A percentile compares a stretch with the other conserved stretches of the same genome.
Evolutionary conservation across 2,797 vertebrate genomes (phyloP).

Genomic region (Pipistrellus pygmaeus): DNA sequence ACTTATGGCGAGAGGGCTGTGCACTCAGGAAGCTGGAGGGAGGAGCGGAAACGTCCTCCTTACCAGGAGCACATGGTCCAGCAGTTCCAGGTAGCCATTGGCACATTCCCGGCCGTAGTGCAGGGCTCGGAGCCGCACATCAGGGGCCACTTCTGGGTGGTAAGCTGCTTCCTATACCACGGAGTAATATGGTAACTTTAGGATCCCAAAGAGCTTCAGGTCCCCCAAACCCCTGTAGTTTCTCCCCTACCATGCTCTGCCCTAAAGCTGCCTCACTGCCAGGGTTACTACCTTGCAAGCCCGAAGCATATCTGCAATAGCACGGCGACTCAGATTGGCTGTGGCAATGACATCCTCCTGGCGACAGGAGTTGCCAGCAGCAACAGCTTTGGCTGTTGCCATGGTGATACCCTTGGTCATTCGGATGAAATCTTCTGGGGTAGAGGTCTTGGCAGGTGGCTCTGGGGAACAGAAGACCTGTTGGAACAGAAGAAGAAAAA

Average conservation of each 20-base stretch:
- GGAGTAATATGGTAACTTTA: background rate
- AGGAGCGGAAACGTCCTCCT: constrained; percentile 75
- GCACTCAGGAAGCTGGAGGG: background rate
- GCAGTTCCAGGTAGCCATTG: constrained; percentile 95
- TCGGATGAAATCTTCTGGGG: constrained; percentile 98
- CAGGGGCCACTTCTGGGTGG: constrained; percentile 94
- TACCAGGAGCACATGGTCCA: constrained; percentile 98
- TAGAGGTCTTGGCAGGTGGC: constrained; percentile 94
- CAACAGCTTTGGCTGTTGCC: constrained; percentile 99
- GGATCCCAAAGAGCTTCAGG: background rate
- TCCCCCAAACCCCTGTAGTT: accelerated
- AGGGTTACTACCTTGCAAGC: constrained; percentile 93
- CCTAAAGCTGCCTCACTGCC: background rate
- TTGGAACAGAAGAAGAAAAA: background rate
- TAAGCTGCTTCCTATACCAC: constrained; percentile 93
- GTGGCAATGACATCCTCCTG: constrained; percentile 98
- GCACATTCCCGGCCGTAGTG: constrained; percentile 96
- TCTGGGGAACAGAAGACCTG: constrained; percentile 96
- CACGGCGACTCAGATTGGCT: constrained; percentile 96
- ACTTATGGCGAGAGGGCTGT: background rate
- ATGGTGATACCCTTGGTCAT: constrained; percentile 99
- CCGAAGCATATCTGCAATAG: constrained; percentile 97
- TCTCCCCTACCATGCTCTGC: background rate
- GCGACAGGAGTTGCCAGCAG: constrained; percentile 97
- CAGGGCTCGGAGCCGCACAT: constrained; percentile 93